Evolutionary conservation across 1,140 invertebrate genomes (phyloP).

Genomic region (Idris sp.): DNA sequence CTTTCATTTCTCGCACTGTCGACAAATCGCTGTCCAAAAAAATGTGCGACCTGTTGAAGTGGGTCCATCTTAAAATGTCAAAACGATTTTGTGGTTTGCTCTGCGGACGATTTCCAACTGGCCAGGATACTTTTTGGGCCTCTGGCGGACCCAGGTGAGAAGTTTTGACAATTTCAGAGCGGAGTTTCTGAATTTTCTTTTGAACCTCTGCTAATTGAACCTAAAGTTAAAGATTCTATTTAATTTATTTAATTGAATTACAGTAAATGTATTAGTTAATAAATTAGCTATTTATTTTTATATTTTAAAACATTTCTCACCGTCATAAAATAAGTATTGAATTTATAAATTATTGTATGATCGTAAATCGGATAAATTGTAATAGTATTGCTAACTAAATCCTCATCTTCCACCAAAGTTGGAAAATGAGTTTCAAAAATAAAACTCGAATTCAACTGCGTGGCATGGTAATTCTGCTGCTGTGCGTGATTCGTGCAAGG

Average conservation of each 20-base stretch:
- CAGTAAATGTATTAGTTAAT: neutral
- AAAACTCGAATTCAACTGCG: constrained; percentile 78
- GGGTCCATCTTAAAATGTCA: constrained; percentile 90
- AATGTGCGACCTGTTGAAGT: constrained; percentile 90
- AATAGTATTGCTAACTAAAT: constrained; percentile 80
- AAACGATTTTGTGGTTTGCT: constrained; percentile 87
- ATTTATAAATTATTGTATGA: constrained; percentile 82
- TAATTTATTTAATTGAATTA: constrained; percentile 4
- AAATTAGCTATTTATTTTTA: neutral
- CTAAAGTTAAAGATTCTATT: constrained; percentile 67
- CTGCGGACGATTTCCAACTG: constrained; percentile 85
- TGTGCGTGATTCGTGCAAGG: constrained; percentile 80
- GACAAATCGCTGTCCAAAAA: constrained; percentile 85
- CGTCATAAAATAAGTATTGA: constrained; percentile 85
- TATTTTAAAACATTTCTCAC: constrained; percentile 76
- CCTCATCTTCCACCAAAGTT: constrained; percentile 66
- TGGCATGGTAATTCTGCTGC: constrained; percentile 79
- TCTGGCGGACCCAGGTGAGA: constrained; percentile 75
- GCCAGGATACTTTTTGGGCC: constrained; percentile 83
- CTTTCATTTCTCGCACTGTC: constrained; percentile 79
- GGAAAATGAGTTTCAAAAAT: constrained; percentile 78
- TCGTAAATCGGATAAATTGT: constrained; percentile 83
- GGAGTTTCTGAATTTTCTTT: constrained; percentile 76
- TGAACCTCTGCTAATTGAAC: constrained; percentile 77
- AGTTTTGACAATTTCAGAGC: constrained; percentile 73